These are phyloP conservation scores for Perithous albicinctus DNA, from an alignment of 2,888 invertebrate genomes.

Conservation along the genomic window DNA sequence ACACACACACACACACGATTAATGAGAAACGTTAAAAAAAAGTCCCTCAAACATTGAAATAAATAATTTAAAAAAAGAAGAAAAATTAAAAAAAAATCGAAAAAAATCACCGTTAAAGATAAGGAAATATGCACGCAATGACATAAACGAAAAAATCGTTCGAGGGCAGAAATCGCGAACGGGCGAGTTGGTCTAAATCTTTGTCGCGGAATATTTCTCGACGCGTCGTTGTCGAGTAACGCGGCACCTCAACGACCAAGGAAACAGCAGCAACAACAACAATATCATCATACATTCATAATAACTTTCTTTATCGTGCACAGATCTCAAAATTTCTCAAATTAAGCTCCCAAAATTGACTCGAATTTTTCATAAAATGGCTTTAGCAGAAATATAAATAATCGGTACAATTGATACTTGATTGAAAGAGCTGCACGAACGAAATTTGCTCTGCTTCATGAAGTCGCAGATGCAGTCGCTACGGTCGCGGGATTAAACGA, in stretches of 20 bases:
- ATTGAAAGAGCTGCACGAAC: constrained; percentile 27
- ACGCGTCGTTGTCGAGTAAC: constrained; percentile 21
- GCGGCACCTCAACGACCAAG: background rate
- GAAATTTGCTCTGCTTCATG: constrained; percentile 64
- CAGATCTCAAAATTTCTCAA: constrained; percentile 13
- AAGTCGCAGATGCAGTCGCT: constrained; percentile 63
- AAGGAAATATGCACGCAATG: constrained; percentile 32
- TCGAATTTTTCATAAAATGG: background rate
- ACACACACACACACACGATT: constrained; percentile 65
- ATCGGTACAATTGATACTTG: constrained; percentile 16
- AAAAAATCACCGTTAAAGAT: constrained; percentile 41
- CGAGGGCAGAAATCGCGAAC: background rate
- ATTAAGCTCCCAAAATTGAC: constrained; percentile 13
- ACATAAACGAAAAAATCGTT: constrained; percentile 7
- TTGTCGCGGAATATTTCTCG: background rate
- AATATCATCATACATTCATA: constrained; percentile 25
- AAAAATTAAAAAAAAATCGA: constrained; percentile 37
- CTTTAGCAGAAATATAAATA: background rate
- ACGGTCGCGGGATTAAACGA: constrained; percentile 10
- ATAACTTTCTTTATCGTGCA: constrained; percentile 18
- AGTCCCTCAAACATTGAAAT: constrained; percentile 52
- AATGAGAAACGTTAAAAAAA: constrained; percentile 64
- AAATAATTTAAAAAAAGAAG: constrained; percentile 37
- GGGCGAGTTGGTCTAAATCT: constrained; percentile 1
- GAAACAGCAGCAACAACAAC: background rate